phyloP scores from a whole-genome alignment of 1,140 invertebrate species.

The Monochamus saltuarius region DNA sequence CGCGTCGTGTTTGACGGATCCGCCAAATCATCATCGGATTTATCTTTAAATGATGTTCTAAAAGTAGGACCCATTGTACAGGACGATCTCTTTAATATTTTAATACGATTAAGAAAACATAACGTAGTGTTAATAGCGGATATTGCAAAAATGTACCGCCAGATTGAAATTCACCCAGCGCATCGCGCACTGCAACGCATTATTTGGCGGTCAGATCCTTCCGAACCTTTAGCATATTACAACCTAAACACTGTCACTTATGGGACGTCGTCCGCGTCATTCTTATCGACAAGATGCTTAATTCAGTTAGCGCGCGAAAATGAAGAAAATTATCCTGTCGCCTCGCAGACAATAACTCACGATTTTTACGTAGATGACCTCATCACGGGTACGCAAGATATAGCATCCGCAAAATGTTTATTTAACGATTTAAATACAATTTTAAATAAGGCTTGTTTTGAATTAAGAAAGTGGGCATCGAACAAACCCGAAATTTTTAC shows the following conservation, averaged over 20 bases:
- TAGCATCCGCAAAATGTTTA: too few species aligned
- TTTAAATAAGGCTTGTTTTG: slow-evolving; percentile 28
- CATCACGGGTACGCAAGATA: slow-evolving; percentile 46
- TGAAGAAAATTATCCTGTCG: slow-evolving; percentile 40
- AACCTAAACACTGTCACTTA: slow-evolving; percentile 50
- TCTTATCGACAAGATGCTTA: slow-evolving; percentile 42
- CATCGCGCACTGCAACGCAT: slow-evolving; percentile 45
- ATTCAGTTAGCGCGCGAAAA: slow-evolving; percentile 41
- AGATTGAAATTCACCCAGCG: background rate
- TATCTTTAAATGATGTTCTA: slow-evolving; percentile 38
- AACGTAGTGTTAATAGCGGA: slow-evolving; percentile 43
- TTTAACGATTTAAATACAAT: slow-evolving; percentile 32
- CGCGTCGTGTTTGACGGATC: background rate
- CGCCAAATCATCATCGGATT: slow-evolving; percentile 14
- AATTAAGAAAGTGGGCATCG: background rate
- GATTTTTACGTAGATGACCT: slow-evolving; percentile 56
- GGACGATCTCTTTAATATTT: slow-evolving; percentile 35
- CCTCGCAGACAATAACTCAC: slow-evolving; percentile 33
- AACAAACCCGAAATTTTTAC: too few species aligned
- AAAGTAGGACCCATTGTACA: slow-evolving; percentile 43
- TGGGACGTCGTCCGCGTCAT: slow-evolving; percentile 48
- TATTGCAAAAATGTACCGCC: slow-evolving; percentile 46
- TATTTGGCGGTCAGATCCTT: slow-evolving; percentile 46
- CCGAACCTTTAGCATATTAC: slow-evolving; percentile 41
- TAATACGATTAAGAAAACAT: slow-evolving; percentile 45